Base-by-base conservation (phyloP, 2,888 invertebrate genomes). In the Pterostichus madidus region DNA sequence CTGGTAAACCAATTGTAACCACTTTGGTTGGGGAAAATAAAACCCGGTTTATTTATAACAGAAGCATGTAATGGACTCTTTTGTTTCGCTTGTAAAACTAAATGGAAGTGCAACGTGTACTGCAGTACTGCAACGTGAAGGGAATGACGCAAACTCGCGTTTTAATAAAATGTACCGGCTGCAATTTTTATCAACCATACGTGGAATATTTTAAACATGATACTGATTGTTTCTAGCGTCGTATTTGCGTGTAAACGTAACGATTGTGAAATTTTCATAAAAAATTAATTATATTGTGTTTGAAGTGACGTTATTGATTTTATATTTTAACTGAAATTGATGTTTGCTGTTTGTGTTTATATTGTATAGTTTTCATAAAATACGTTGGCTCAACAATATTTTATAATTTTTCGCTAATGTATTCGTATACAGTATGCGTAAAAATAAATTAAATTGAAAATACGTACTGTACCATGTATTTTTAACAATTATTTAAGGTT, bases 101-200 rank as follows among this genome's bases (percentile, higher is more conserved):
- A 71, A 71, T 71, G 68, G 68, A 44, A 71, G 24, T 71, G 44
- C 44, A 64, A 39, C 68, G 68, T 71, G 68, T 39, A 15, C 17
- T 71, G 68, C 35, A 64, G 35, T 15, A 17, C 17, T 44, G 68
- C 44, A 44, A 39, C 39, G 39, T 5, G 5, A 5, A 8, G 8
- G 39, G 5, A 39, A 1, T 6, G 39, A 39, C 39, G 39, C 5
- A 39, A 71, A 11, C 44, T 8, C 68, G 68, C 68, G 64, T 71
- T 71, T 71, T 46, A 71, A 71, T 71, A 71, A 71, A 71, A 71
- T 71, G 68, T 44, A 44, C 68, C 17, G 17, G 68, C 13, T 71
- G 44, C 44, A 71, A 39, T 71, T 71, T 71, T 71, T 71, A 71
- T 71, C 68, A 71, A 44, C 68, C 31, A 71, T 71, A 71, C 68